phyloP scores from a whole-genome alignment of 1,140 invertebrate species.

The Zaprionus tsacasi region DNA sequence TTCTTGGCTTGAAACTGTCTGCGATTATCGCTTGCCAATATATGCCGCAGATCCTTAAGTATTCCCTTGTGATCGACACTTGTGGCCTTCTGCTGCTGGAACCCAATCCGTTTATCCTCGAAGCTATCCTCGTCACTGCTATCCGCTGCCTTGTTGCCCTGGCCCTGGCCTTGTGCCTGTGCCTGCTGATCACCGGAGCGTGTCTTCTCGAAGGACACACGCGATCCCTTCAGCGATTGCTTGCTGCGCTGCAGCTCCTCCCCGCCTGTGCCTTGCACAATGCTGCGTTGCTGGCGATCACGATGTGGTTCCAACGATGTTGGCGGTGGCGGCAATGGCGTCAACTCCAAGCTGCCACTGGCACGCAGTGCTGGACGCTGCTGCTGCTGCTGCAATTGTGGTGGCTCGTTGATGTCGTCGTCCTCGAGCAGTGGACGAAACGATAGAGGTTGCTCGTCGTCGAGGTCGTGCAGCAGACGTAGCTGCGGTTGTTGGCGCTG shows the following conservation, averaged over 20 bases:
- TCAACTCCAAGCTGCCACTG: constrained; percentile 71
- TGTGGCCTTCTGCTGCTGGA: constrained; percentile 81
- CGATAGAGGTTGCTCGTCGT: constrained; percentile 69
- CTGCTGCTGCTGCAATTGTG: constrained; percentile 51
- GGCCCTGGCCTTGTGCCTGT: background rate
- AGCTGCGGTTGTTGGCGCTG: constrained; percentile 32
- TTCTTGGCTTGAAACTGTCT: constrained; percentile 83
- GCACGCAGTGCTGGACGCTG: constrained; percentile 50
- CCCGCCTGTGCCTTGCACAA: constrained; percentile 34
- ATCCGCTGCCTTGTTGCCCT: constrained; percentile 44
- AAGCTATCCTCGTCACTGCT: constrained; percentile 83
- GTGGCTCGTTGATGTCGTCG: constrained; percentile 76
- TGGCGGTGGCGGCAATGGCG: constrained; percentile 71
- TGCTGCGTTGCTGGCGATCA: constrained; percentile 72
- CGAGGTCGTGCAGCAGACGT: constrained; percentile 47
- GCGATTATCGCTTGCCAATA: constrained; percentile 78
- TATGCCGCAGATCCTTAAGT: constrained; percentile 79
- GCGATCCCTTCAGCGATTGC: constrained; percentile 77
- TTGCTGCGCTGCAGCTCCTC: constrained; percentile 80
- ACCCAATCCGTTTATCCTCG: constrained; percentile 75
- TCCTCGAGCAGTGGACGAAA: constrained; percentile 75
- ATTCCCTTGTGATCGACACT: constrained; percentile 84
- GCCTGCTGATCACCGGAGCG: constrained; percentile 20
- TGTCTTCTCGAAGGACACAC: constrained; percentile 75
- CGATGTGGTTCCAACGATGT: constrained; percentile 69